Base-by-base conservation (phyloP, 2,797 vertebrate genomes). In the Pampus argenteus region DNA sequence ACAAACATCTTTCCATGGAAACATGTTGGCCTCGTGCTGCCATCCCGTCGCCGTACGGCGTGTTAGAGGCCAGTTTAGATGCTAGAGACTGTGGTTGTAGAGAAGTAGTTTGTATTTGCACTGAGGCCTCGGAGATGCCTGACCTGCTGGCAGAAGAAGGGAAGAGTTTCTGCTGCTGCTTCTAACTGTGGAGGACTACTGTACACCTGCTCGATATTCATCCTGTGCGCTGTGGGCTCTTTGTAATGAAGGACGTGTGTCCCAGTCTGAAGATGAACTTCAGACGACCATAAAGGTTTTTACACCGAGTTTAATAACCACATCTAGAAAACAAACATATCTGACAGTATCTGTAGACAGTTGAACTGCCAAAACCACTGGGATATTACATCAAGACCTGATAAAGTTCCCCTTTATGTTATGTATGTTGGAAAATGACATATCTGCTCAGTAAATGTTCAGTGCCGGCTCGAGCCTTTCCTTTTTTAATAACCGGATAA, bases 31-130 rank as follows among this genome's bases (percentile, higher is more conserved):
- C 58, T 72, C 48, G 4, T 14, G 54, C 50, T 7, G 61, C 51
- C 29, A 23, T 11, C 47, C 36, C 28, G 34, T 20, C 3, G 31
- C 61, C 4, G 36, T 1, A 13, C 40, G 40, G 26, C 15, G 31
- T 0, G 42, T 48, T 11, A 1, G 54, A 76, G 66, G 72, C 63
- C 66, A 13, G 57, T 57, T 74, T 65, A 66, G 72, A 69, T 5
- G 29, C 29, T 70, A 57, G 66, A 72, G 69, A 56, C 63, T 64
- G 61, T 71, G 71, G 54, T 76, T 3, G 64, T 76, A 66, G 72
- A 64, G 52, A 66, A 58, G 54, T 71, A 54, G 66, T 73, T 81
- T 62, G 62, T 78, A 70, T 83, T 86, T 87, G 84, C 84, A 79
- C 86, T 84, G 83, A 82, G 75, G 77, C 64, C 70, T 79, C 66